Base-by-base conservation (phyloP, 2,888 invertebrate genomes). In the Clepsis dumicolana region DNA sequence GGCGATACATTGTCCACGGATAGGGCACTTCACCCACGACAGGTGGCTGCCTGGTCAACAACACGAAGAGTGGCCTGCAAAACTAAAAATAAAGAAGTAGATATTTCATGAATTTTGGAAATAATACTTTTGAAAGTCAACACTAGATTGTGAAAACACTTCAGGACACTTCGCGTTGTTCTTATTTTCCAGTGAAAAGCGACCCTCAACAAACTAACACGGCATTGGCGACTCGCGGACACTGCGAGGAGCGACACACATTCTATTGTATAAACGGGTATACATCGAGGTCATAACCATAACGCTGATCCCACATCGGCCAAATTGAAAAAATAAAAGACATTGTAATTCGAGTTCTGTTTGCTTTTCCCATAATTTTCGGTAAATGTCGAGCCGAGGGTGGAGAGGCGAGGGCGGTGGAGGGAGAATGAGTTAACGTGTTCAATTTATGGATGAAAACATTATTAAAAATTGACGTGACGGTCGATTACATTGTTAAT, bases 301-400 rank as follows among this genome's bases (percentile, higher is more conserved):
- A 52, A 59, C 61, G 75, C 72, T 70, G 72, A 76, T 88, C 87
- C 84, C 87, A 83, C 78, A 77, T 77, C 73, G 73, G 72, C 73
- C 80, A 79, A 80, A 85, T 84, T 84, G 80, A 81, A 67, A 80
- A 76, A 81, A 81, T 77, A 76, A 77, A 81, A 87, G 84, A 83
- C 84, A 84, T 75, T 75, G 91, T 87, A 90, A 90, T 88, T 86
- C 77, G 88, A 90, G 88, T 84, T 82, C 76, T 91, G 90, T 92
- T 91, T 91, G 82, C 87, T 77, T 86, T 92, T 92, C 92, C 91
- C 92, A 92, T 91, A 89, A 88, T 89, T 90, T 91, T 85, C 75
- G 85, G 83, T 85, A 84, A 87, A 86, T 74, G 84, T 79, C 74
- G 77, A 77, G 74, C 71, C 72, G 80, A 77, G 89, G 82, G 84